These are phyloP conservation scores for Ooceraea biroi DNA, from an alignment of 1,140 invertebrate genomes.

Conservation along the genomic window DNA sequence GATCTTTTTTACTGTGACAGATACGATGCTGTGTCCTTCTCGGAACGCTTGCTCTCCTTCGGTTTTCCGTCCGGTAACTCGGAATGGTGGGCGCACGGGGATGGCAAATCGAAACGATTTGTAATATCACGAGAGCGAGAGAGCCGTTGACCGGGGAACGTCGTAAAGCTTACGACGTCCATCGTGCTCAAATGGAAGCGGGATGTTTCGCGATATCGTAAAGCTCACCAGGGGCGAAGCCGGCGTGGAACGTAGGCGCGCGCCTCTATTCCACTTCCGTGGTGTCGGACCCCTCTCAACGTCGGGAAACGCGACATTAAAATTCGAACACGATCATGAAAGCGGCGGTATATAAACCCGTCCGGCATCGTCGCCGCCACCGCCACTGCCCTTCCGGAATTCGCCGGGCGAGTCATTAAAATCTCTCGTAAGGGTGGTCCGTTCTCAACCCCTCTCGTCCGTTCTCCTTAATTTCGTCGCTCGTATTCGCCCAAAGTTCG, in stretches of 20 bases:
- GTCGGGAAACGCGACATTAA: conserved; percentile 72
- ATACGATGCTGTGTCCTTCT: not conserved
- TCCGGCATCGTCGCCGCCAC: conserved; percentile 37
- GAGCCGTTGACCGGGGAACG: conserved; percentile 64
- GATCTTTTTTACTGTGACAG: not conserved
- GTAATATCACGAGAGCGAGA: conserved; percentile 68
- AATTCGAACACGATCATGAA: conserved; percentile 80
- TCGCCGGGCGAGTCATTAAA: conserved; percentile 76
- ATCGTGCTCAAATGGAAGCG: conserved; percentile 68
- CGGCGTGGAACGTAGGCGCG: conserved; percentile 16
- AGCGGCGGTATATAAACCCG: conserved; percentile 72
- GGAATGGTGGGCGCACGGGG: conserved; percentile 2
- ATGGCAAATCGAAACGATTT: conserved; percentile 71
- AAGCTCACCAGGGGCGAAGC: conserved; percentile 63
- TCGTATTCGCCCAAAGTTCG: not conserved
- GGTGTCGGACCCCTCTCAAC: conserved; percentile 2
- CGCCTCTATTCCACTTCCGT: not conserved
- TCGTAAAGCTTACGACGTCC: conserved; percentile 76
- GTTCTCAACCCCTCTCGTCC: not conserved
- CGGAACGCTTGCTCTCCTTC: not conserved
- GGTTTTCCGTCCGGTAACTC: not conserved
- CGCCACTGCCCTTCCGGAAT: conserved; percentile 72
- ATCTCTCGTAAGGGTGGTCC: conserved; percentile 35
- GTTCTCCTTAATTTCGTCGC: not conserved
- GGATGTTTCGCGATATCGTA: conserved; percentile 77